These are phyloP conservation scores for Andrena bucephala DNA, from an alignment of 2,888 invertebrate genomes.

Conservation along the genomic window DNA sequence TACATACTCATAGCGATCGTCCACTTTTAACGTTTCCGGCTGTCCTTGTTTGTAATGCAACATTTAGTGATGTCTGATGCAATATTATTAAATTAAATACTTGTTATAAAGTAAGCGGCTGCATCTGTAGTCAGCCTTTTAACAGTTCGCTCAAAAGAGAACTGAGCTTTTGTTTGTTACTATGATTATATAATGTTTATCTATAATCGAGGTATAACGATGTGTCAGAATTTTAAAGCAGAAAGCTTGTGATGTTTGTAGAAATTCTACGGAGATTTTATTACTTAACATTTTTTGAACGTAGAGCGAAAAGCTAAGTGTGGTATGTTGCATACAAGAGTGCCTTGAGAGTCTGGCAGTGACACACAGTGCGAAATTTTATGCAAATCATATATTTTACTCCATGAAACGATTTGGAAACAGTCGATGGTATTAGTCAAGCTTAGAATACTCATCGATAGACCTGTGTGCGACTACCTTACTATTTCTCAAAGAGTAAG, in stretches of 20 bases:
- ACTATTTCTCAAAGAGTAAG: background rate
- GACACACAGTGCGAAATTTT: background rate
- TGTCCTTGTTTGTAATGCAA: slow-evolving; percentile 15
- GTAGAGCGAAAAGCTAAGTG: background rate
- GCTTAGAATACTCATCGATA: slow-evolving; percentile 17
- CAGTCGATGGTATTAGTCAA: slow-evolving; percentile 1
- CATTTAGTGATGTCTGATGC: slow-evolving; percentile 14
- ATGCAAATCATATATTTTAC: background rate
- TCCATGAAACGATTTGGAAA: background rate
- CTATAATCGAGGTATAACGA: background rate
- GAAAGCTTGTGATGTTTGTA: slow-evolving; percentile 20
- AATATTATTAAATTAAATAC: slow-evolving; percentile 13
- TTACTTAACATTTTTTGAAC: slow-evolving; percentile 10
- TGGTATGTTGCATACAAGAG: slow-evolving; percentile 21
- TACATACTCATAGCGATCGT: slow-evolving; percentile 27
- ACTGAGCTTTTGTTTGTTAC: background rate
- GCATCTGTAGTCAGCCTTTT: background rate
- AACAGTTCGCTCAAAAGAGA: background rate
- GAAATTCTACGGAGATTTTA: slow-evolving; percentile 19
- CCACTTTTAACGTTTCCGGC: slow-evolving; percentile 1
- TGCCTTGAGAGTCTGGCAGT: slow-evolving; percentile 18
- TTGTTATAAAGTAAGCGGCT: background rate
- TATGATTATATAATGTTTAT: background rate
- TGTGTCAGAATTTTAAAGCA: slow-evolving; percentile 11
- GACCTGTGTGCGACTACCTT: background rate